Base-by-base conservation (phyloP, 2,797 vertebrate genomes). In the Pipistrellus kuhlii region DNA sequence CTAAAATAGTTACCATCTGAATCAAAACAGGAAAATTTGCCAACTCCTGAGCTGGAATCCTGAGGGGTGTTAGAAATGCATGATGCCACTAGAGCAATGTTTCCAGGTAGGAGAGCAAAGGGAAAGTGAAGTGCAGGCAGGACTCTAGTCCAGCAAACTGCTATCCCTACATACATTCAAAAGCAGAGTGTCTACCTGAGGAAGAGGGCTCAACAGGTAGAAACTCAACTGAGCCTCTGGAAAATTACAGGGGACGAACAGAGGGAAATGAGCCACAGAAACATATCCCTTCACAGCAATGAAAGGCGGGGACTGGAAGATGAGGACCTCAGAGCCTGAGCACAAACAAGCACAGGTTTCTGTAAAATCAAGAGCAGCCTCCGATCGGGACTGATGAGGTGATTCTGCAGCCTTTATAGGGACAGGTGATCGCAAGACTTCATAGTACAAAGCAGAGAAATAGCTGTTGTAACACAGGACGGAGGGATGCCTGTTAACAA, bases 281-380 rank as follows among this genome's bases (percentile, higher is more conserved):
- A 18, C 23, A 38, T 13, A 13, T 32, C 62, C 27, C 30, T 23
- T 30, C 6, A 14, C 2, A n/a, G 21, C 3, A 12, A 23, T 2
- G 15, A 15, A n/a, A 72, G 6, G 46, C 32, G 17, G 30, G 10
- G 6, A 51, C 8, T 23, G 48, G 30, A 64, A 82, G 51, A 27
- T 0, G 3, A 17, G 44, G 32, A 23, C 23, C 46, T 35, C 1
- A 2, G 72, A 2, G n/a, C n/a, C 35, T 21, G 69, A 17, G 44
- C 7, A 27, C 2, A 0, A n/a, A 32, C 3, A 25, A 32, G 64
- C 25, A 23, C 1, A 8, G 2, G 11, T 5, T 14, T 13, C 46
- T 6, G 32, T 21, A 27, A 30, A 2, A 21, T n/a, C 25, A 57
- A n/a, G n/a, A 32, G n/a, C 35, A 64, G 53, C 27, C 35, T 59